Conservation (phyloP, 2,797 vertebrate species). For the Dermochelys coriacea region DNA sequence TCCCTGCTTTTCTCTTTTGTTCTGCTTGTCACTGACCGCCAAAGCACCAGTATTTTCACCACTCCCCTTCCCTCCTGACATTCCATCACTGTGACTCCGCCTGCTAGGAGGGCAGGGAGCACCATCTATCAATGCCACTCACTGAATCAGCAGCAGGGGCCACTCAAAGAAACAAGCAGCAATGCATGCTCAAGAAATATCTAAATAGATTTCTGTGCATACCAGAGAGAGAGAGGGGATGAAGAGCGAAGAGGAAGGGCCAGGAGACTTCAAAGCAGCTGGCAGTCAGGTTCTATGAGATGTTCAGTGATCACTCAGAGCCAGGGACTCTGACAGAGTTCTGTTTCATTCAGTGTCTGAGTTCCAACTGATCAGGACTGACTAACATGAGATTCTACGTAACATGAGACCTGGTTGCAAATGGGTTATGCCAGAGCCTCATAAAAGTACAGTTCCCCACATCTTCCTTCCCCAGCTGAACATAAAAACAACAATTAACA, state of each 20-base stretch:
- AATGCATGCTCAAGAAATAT: neutral
- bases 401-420: neutral
- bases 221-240: neutral
- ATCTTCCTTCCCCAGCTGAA: neutral
- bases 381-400: neutral
- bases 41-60: neutral
- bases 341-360: neutral
- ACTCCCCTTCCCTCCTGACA: neutral
- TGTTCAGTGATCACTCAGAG: neutral
- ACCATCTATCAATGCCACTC: neutral
- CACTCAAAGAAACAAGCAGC: neutral
- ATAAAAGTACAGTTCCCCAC: neutral
- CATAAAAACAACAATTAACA: neutral
- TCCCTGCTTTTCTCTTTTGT: neutral
- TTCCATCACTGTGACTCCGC: neutral
- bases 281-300: neutral
- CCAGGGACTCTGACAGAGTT: neutral
- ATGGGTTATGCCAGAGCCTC: neutral
- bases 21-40: neutral
- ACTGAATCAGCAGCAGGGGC: neutral
- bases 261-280: accelerated
- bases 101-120: neutral
- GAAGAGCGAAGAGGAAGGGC: neutral
- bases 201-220: neutral
- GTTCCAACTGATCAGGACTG: neutral